Evolutionary conservation across 2,888 invertebrate genomes (phyloP).

Genomic region (Phorcus lineatus): DNA sequence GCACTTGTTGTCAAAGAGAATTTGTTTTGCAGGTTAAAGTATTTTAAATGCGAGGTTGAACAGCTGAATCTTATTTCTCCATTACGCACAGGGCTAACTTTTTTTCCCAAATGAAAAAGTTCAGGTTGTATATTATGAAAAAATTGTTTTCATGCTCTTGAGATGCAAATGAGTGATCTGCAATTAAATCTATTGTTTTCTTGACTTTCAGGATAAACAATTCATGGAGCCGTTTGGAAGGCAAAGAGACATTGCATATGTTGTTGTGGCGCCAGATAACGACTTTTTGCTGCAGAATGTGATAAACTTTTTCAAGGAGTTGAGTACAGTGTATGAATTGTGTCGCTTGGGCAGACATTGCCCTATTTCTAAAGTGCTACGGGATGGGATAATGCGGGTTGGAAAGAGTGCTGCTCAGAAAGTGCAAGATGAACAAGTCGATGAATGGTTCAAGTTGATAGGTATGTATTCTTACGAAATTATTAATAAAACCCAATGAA

Average conservation of each 20-base stretch:
- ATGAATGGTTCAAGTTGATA: conserved; percentile 92
- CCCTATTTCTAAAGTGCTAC: conserved; percentile 87
- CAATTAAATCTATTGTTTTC: neutral
- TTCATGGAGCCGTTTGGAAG: conserved; percentile 97
- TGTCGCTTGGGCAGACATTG: conserved; percentile 95
- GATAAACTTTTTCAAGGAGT: conserved; percentile 91
- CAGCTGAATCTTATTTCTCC: no score
- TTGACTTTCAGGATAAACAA: conserved; percentile 84
- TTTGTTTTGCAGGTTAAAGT: no score
- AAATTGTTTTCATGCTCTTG: no score
- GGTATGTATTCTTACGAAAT: conserved; percentile 72
- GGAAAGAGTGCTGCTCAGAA: conserved; percentile 82
- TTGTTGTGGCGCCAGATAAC: conserved; percentile 94
- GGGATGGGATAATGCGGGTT: conserved; percentile 92
- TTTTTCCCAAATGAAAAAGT: no score
- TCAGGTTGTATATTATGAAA: no score
- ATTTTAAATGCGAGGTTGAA: no score
- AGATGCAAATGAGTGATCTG: no score
- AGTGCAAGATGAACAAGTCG: conserved; percentile 81
- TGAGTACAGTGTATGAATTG: conserved; percentile 94
- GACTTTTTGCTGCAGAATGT: conserved; percentile 87
- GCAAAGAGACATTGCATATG: conserved; percentile 93
- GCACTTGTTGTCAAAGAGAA: no score
- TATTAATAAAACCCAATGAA: no score
- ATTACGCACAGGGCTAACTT: no score